Evolutionary conservation across 2,113 vertebrate genomes (phyloP).

Genomic region (Paraplagusia blochii): DNA sequence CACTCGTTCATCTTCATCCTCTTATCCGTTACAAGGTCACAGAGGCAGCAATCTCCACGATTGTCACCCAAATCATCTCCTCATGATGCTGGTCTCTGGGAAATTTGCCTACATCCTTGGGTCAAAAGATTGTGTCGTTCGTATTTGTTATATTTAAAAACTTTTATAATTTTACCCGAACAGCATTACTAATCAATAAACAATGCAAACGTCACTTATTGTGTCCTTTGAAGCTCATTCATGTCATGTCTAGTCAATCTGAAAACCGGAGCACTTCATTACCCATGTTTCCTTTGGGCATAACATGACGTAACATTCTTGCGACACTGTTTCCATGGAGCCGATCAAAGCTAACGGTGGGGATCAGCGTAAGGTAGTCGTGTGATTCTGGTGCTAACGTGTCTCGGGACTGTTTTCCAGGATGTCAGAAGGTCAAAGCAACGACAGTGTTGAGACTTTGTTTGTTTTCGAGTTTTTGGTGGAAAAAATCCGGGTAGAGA

Average conservation of each 20-base stretch:
- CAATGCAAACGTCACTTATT: too few relatives aligned
- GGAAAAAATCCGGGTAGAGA: slow-evolving; percentile 71
- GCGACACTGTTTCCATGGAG: slow-evolving; percentile 69
- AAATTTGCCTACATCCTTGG: too few relatives aligned
- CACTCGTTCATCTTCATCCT: too few relatives aligned
- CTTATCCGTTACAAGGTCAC: too few relatives aligned
- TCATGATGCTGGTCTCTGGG: too few relatives aligned
- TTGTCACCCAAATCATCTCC: too few relatives aligned
- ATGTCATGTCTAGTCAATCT: background rate
- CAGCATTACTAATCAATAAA: background rate
- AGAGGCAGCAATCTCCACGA: too few relatives aligned
- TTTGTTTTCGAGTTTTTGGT: slow-evolving; percentile 85
- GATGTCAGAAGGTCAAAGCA: slow-evolving; percentile 39
- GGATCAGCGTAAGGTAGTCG: slow-evolving; percentile 1
- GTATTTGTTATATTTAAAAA: too few relatives aligned
- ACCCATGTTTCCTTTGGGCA: slow-evolving; percentile 15
- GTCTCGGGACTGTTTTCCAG: background rate
- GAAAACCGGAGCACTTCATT: slow-evolving; percentile 15
- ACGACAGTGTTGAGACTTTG: slow-evolving; percentile 56
- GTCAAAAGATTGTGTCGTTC: too few relatives aligned
- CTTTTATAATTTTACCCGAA: too few relatives aligned
- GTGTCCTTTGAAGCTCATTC: too few relatives aligned
- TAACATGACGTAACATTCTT: slow-evolving; percentile 30
- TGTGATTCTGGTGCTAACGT: background rate
- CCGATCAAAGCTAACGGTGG: slow-evolving; percentile 26